Evolutionary conservation across 2,888 invertebrate species (phyloP).

Genomic region (Rhopalosiphum nymphaeae): DNA sequence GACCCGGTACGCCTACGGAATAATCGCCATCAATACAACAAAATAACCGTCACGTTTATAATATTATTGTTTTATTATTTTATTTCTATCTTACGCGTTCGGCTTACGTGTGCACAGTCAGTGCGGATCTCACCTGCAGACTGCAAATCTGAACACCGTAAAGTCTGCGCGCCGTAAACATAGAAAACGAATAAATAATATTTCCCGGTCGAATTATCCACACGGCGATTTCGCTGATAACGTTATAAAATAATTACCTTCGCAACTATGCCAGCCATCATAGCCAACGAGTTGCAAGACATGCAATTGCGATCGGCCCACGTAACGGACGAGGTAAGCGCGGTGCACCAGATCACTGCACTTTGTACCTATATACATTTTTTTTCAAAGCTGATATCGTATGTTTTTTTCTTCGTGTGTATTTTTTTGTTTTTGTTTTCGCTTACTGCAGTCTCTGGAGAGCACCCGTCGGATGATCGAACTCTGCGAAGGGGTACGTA

Average conservation of each 20-base stretch:
- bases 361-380: neutral
- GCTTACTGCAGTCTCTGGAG: conserved; percentile 53
- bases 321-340: conserved; percentile 55
- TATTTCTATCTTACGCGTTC: no score
- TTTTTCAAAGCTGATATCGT: neutral
- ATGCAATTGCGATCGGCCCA: conserved; percentile 52
- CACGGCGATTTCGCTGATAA: neutral
- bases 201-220: no score
- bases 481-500: conserved; percentile 65
- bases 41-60: no score
- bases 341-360: neutral
- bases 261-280: conserved; percentile 53
- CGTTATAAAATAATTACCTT: no score
- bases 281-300: conserved; percentile 54
- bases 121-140: no score
- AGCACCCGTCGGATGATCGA: conserved; percentile 65
- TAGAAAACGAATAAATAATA: no score
- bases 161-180: no score
- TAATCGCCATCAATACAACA: no score
- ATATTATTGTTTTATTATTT: no score
- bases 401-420: neutral
- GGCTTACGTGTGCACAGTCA: no score
- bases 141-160: no score
- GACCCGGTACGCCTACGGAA: no score
- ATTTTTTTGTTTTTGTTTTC: conserved; percentile 37